These are phyloP conservation scores for Eustalomyia histrio DNA, from an alignment of 2,888 invertebrate genomes.

Conservation along the genomic window DNA sequence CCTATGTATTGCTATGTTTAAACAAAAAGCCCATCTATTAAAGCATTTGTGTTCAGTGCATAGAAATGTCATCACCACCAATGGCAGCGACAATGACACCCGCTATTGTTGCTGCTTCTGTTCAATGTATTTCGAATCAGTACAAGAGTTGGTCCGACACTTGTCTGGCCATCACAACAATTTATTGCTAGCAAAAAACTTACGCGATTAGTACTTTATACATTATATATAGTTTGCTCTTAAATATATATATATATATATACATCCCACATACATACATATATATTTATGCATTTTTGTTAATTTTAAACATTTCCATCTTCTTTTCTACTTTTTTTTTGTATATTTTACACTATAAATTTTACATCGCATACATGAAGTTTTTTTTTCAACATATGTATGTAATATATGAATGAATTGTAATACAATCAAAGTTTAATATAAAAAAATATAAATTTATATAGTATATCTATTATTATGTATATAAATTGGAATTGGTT, in stretches of 20 bases:
- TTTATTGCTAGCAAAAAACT: slow-evolving; percentile 91
- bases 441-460: slow-evolving; percentile 57
- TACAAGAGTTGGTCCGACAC: slow-evolving; percentile 92
- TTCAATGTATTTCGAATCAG: slow-evolving; percentile 90
- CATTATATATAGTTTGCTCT: slow-evolving; percentile 32
- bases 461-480: slow-evolving; percentile 52
- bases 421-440: slow-evolving; percentile 59
- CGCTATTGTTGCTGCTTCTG: slow-evolving; percentile 94
- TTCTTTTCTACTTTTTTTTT: slow-evolving; percentile 55
- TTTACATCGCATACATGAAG: slow-evolving; percentile 61
- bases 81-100: slow-evolving; percentile 87
- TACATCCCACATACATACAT: slow-evolving; percentile 49
- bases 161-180: slow-evolving; percentile 93
- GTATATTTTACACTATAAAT: slow-evolving; percentile 59
- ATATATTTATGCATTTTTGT: slow-evolving; percentile 65
- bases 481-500: slow-evolving; percentile 36
- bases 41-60: slow-evolving; percentile 94
- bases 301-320: slow-evolving; percentile 65
- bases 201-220: slow-evolving; percentile 83
- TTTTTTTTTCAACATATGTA: slow-evolving; percentile 58
- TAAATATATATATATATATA: slow-evolving; percentile 38
- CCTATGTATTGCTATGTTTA: slow-evolving; percentile 94
- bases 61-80: slow-evolving; percentile 88
- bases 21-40: slow-evolving; percentile 92
- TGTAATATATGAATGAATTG: slow-evolving; percentile 46